A percentile compares a stretch with the other conserved stretches of the same genome.
phyloP scores from a whole-genome alignment of 1,140 invertebrate species.

The Drosophila micromelanica region DNA sequence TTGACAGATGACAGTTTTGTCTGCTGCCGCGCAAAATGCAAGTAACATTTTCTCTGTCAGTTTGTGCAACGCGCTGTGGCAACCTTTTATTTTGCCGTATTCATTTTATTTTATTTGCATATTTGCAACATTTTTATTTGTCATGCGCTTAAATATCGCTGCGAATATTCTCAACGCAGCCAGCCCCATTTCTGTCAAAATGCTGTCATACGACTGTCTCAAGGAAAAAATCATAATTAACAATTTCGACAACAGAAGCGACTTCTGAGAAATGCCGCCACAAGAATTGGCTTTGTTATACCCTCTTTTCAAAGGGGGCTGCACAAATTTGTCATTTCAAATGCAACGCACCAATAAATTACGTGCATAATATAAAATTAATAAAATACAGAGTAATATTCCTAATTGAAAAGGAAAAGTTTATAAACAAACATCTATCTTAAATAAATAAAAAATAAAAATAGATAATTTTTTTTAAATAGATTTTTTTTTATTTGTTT shows the following conservation, averaged over 20 bases:
- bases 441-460: too few relatives aligned
- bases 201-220: conserved; percentile 48
- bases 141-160: conserved; percentile 61
- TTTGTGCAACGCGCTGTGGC: conserved; percentile 9
- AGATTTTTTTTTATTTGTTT: too few relatives aligned
- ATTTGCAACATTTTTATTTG: conserved; percentile 74
- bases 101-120: conserved; percentile 35
- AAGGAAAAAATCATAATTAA: conserved; percentile 70
- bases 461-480: too few relatives aligned
- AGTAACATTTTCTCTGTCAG: conserved; percentile 76
- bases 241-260: conserved; percentile 52
- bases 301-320: background rate
- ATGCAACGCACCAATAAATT: conserved; percentile 11
- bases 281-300: conserved; percentile 10
- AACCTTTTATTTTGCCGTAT: conserved; percentile 10
- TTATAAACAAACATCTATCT: too few relatives aligned
- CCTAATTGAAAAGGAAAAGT: too few relatives aligned
- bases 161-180: background rate
- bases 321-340: conserved; percentile 42
- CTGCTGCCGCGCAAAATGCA: conserved; percentile 51
- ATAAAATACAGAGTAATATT: too few relatives aligned
- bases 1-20: conserved; percentile 84
- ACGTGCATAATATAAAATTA: too few relatives aligned
- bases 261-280: conserved; percentile 61
- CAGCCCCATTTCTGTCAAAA: conserved; percentile 67